Percentiles rank a stretch among this genome's conserved stretches.
Conservation (phyloP, 2,888 invertebrate species). For the Eupithecia abbreviata region DNA sequence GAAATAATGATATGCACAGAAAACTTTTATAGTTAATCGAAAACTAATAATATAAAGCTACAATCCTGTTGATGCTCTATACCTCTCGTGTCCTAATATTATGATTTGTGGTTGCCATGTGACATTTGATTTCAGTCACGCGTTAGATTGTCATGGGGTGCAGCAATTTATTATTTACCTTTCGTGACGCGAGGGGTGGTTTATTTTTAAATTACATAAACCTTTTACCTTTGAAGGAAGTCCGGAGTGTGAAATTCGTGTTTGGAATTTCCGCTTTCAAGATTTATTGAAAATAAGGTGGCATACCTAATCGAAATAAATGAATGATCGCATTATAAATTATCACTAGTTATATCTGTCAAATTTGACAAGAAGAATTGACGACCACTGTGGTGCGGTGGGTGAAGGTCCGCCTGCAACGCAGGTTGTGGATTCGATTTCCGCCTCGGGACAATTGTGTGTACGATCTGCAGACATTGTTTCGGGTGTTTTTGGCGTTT, state of each 20-base stretch:
- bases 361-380: not conserved
- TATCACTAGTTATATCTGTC: not conserved
- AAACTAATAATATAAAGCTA: not conserved
- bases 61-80: conserved; percentile 13
- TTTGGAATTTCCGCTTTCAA: conserved; percentile 1
- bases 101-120: conserved; percentile 73
- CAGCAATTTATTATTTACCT: conserved; percentile 74
- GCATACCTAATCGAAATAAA: not conserved
- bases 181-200: conserved; percentile 49
- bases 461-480: no score
- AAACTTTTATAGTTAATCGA: not conserved
- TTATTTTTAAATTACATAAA: conserved; percentile 52
- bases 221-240: conserved; percentile 30
- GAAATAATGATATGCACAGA: not conserved
- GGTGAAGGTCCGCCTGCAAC: no score
- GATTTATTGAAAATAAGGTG: not conserved
- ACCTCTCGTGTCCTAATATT: conserved; percentile 51
- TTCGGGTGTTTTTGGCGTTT: no score
- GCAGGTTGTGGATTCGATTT: no score
- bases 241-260: conserved; percentile 26
- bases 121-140: conserved; percentile 78
- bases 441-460: no score
- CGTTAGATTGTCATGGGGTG: conserved; percentile 68
- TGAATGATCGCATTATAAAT: not conserved
- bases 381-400: no score